Evolutionary conservation across 2,113 vertebrate genomes (phyloP), one percentile per base, ranked within the genome.

Genomic region (Taxidea taxus): DNA sequence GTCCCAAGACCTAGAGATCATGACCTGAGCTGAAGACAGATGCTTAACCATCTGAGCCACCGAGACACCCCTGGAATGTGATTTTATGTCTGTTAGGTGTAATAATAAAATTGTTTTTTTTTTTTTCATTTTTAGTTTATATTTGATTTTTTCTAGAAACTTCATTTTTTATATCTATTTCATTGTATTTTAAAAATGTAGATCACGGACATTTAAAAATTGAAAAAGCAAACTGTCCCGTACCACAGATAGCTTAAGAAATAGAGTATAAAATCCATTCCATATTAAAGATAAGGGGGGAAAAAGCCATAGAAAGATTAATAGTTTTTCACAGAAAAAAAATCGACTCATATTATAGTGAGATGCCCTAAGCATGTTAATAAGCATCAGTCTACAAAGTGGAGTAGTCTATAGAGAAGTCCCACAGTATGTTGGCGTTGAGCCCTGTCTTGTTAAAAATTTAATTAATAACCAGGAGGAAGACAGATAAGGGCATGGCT

Each of bases 381-480:
- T 85, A 84, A 68, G 77, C 54, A 96, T 39, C 25, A 56, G 49
- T 70, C 14, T 49, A 31, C 66, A 64, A 82, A 47, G 29, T 34
- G 3, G 13, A 54, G 13, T 47, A n/a, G 16, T 78, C 12, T 47
- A 58, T 34, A 66, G 4, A 25, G 34, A 75, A 89, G n/a, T 18
- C 20, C 13, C 80, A 47, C 25, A 31, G 13, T 74, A 8, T 23
- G 25, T 47, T 95, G 78, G 51, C 39, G 42, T 15, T 90, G 31
- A 83, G 80, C 54, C 44, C 11, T 81, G 10, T 64, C 78, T 54
- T 78, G 15, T 87, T 94, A 89, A 92, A 66, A 37, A 42, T 72
- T 49, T 82, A 94, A 94, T 82, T 95, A 92, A 87, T 92, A 78
- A 78, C 29, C 29, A 54, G n/a, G 37, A 96, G 51, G 47, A 93